phyloP scores from a whole-genome alignment of 2,113 vertebrate genomes.

The Scytalopus superciliaris region DNA sequence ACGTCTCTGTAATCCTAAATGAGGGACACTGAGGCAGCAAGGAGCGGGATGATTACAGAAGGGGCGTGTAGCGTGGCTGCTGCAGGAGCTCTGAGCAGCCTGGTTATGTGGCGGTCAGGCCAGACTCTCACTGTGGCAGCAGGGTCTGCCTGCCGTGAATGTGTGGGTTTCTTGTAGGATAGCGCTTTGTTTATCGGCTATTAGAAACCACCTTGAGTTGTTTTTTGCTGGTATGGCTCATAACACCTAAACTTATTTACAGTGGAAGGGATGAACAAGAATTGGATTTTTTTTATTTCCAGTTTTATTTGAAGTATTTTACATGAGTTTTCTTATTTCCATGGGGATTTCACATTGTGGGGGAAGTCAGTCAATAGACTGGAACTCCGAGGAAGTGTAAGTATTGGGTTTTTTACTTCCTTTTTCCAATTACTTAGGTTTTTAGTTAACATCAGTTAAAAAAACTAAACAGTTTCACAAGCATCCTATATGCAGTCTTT shows the following conservation, averaged over 20 bases:
- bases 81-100: not conserved
- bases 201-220: not conserved
- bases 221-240: not conserved
- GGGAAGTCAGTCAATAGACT: not conserved
- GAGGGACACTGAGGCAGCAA: fast-evolving
- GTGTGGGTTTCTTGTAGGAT: not conserved
- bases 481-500: not conserved
- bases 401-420: not conserved
- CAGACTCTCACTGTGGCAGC: not conserved
- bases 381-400: not conserved
- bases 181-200: not conserved
- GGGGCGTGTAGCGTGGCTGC: not conserved
- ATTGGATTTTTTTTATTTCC: not conserved
- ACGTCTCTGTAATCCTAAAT: not conserved
- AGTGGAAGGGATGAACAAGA: not conserved
- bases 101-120: not conserved
- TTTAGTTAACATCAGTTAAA: not conserved
- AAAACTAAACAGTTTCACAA: not conserved
- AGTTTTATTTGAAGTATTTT: not conserved
- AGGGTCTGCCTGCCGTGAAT: not conserved
- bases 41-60: not conserved
- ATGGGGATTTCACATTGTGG: not conserved
- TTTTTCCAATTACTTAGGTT: not conserved
- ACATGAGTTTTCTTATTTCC: not conserved
- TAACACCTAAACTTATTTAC: not conserved